These are phyloP conservation scores for Hemicordylus capensis DNA, from an alignment of 2,113 vertebrate species.

Conservation along the genomic window DNA sequence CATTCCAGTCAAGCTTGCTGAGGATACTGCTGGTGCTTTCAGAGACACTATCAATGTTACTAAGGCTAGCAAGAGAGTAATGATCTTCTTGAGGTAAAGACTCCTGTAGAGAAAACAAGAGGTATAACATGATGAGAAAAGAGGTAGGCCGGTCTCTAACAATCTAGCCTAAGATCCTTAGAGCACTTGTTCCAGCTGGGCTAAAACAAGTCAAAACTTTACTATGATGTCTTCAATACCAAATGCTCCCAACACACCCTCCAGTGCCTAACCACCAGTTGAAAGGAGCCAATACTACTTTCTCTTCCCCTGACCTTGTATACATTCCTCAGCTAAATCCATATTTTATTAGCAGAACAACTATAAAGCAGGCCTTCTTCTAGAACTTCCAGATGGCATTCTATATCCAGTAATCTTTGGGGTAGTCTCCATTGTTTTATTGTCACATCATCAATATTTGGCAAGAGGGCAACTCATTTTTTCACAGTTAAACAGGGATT, in stretches of 20 bases:
- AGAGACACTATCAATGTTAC: conserved; percentile 73
- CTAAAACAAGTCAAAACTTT: not conserved
- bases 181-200: not conserved
- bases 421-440: too few species aligned
- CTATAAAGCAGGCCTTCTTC: too few species aligned
- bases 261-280: not conserved
- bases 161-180: not conserved
- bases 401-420: too few species aligned
- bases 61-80: not conserved
- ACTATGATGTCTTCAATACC: too few species aligned
- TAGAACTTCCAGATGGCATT: too few species aligned
- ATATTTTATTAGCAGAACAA: not conserved
- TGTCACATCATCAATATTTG: too few species aligned
- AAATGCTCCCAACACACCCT: not conserved
- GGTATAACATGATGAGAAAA: not conserved
- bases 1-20: conserved; percentile 91
- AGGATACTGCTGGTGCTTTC: conserved; percentile 84
- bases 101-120: conserved; percentile 37
- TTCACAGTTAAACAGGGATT: too few species aligned
- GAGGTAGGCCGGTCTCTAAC: fast-evolving
- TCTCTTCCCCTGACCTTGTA: too few species aligned
- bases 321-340: not conserved
- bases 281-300: not conserved
- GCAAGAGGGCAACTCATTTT: too few species aligned
- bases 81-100: not conserved